Percentiles rank a stretch among this genome's conserved stretches.
Conservation (phyloP, 2,888 invertebrate genomes). For the Heliconius hortense region DNA sequence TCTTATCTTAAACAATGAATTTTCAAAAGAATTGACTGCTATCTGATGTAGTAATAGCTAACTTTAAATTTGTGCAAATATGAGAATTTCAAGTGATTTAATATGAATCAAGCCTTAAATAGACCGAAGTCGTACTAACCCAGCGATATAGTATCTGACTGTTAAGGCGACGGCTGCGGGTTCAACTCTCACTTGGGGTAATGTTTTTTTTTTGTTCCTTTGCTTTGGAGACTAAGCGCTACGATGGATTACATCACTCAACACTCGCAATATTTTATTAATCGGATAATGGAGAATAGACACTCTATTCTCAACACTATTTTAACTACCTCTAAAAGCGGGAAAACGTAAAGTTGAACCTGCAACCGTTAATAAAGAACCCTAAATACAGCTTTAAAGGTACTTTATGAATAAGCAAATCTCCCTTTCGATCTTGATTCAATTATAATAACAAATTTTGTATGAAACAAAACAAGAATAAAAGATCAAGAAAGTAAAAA, state of each 20-base stretch:
- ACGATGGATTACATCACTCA: background rate
- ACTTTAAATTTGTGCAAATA: too few relatives aligned
- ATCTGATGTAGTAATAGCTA: background rate
- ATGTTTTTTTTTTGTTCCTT: background rate
- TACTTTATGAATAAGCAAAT: background rate
- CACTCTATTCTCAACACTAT: background rate
- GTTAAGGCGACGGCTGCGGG: too few relatives aligned
- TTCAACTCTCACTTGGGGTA: background rate
- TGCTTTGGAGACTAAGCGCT: background rate
- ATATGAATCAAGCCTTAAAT: too few relatives aligned
- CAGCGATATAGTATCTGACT: too few relatives aligned
- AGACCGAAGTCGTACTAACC: too few relatives aligned
- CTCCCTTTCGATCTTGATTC: background rate
- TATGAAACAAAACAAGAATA: constrained; percentile 16
- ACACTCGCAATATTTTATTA: background rate
- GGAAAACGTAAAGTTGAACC: background rate
- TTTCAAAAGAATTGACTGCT: background rate
- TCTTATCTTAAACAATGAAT: background rate
- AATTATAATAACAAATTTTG: background rate
- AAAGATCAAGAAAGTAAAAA: constrained; percentile 22
- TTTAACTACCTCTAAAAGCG: background rate
- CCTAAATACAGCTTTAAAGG: background rate
- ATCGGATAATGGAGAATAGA: background rate
- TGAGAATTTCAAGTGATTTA: too few relatives aligned
- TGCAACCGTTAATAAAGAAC: background rate